These are phyloP conservation scores for Danio aesculapii DNA, from an alignment of 2,797 vertebrate species.

Conservation along the genomic window DNA sequence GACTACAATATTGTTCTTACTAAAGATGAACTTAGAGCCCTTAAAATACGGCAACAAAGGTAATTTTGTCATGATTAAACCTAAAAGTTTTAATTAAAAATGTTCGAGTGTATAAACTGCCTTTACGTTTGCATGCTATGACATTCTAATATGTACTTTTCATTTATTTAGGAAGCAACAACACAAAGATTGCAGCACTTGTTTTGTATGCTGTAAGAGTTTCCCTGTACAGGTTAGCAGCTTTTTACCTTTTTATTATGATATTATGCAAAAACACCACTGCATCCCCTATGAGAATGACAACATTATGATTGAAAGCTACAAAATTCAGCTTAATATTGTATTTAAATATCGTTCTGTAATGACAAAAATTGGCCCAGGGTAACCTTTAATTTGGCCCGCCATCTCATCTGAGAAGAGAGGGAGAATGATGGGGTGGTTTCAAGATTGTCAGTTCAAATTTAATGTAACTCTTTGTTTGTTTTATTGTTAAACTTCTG, in stretches of 20 bases:
- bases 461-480: too few relatives aligned
- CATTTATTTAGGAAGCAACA: not conserved
- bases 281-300: not conserved
- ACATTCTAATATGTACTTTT: not conserved
- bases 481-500: too few relatives aligned
- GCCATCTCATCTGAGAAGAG: too few relatives aligned
- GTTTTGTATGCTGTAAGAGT: not conserved
- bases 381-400: too few relatives aligned
- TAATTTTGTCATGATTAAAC: not conserved
- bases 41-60: not conserved
- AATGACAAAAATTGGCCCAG: not conserved
- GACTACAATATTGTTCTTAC: not conserved
- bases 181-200: not conserved
- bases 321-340: not conserved
- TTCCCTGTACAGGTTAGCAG: conserved; percentile 1
- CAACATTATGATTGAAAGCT: not conserved
- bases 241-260: not conserved
- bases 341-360: not conserved
- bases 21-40: not conserved
- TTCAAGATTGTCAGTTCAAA: too few relatives aligned
- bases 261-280: too few relatives aligned
- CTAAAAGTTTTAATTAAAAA: not conserved
- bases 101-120: not conserved
- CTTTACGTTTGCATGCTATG: not conserved
- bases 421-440: too few relatives aligned